These are phyloP conservation scores for Eidolon helvum DNA, from an alignment of 2,113 vertebrate genomes.

Conservation along the genomic window DNA sequence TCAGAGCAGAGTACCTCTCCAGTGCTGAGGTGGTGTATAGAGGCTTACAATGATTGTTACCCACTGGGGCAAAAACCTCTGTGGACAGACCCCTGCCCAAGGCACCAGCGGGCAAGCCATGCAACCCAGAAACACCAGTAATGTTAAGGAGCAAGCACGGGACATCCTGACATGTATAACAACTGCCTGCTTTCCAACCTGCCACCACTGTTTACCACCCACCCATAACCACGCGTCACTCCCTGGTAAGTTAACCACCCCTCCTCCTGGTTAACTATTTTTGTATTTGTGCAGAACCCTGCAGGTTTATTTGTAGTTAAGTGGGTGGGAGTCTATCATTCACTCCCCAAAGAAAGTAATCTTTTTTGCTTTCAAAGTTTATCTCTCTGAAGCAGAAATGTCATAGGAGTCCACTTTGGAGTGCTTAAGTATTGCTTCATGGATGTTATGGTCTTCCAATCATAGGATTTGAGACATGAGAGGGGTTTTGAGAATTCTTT, in stretches of 20 bases:
- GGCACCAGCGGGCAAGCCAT: too few relatives aligned
- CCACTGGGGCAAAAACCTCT: not conserved
- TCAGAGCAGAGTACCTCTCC: not conserved
- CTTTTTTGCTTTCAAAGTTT: not conserved
- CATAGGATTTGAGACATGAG: not conserved
- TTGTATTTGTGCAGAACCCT: not conserved
- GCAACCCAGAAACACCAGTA: not conserved
- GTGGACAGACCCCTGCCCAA: not conserved
- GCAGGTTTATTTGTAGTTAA: not conserved
- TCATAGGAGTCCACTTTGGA: too few relatives aligned
- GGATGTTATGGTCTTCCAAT: not conserved
- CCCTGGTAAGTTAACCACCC: not conserved
- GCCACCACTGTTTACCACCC: too few relatives aligned
- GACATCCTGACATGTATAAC: too few relatives aligned
- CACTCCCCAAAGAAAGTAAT: not conserved
- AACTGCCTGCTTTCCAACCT: not conserved
- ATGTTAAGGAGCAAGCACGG: too few relatives aligned
- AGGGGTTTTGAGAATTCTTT: not conserved
- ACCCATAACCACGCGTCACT: too few relatives aligned
- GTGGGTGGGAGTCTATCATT: not conserved
- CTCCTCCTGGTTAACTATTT: not conserved
- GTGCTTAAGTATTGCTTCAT: not conserved
- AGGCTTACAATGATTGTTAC: not conserved
- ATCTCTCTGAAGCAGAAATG: not conserved
- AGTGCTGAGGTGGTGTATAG: fast-evolving